Evolutionary conservation across 2,113 vertebrate genomes (phyloP).

Genomic region (Pleuronectes platessa): DNA sequence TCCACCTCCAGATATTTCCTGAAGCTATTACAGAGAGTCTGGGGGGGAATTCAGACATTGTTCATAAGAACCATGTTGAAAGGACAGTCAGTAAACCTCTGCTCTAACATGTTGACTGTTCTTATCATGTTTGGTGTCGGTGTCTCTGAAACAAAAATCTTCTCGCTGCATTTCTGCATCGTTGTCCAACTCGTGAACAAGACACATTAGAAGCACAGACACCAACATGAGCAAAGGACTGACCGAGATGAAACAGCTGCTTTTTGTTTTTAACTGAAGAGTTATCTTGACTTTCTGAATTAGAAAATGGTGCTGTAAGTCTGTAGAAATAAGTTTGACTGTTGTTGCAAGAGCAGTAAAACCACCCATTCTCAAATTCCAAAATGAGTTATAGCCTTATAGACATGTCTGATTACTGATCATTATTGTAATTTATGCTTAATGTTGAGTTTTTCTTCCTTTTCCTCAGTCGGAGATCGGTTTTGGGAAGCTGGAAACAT

Average conservation of each 20-base stretch:
- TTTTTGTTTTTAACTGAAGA: no score
- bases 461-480: conserved; percentile 81
- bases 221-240: no score
- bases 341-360: not conserved
- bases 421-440: not conserved
- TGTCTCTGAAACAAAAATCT: no score
- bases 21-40: no score
- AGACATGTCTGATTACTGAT: not conserved
- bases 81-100: not conserved
- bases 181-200: no score
- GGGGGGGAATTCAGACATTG: not conserved
- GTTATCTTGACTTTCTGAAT: no score
- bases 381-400: not conserved
- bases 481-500: conserved; percentile 84
- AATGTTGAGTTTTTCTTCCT: conserved; percentile 7
- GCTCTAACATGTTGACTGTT: not conserved
- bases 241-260: no score
- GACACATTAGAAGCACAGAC: no score
- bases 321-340: no score
- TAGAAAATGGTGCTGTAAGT: no score
- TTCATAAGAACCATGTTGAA: not conserved
- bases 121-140: not conserved
- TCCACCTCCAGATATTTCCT: not conserved
- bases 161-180: no score
- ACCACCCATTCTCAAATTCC: not conserved